phyloP scores from a whole-genome alignment of 2,888 invertebrate genomes.

The Caenorhabditis zanzibari region DNA sequence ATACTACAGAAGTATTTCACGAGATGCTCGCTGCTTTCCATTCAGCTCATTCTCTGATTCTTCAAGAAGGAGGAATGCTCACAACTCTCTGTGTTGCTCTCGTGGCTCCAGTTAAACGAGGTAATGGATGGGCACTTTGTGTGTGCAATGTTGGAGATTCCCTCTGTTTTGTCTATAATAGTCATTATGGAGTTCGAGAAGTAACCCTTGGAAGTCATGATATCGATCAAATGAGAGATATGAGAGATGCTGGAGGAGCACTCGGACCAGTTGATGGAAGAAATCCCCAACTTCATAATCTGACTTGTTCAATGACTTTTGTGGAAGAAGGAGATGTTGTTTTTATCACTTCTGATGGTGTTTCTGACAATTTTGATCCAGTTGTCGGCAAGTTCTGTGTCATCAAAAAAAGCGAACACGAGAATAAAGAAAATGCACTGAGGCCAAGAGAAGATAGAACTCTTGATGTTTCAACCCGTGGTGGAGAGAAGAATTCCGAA shows the following conservation, averaged over 20 bases:
- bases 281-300: slow-evolving; percentile 91
- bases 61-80: slow-evolving; percentile 90
- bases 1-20: slow-evolving; percentile 88
- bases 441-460: slow-evolving; percentile 69
- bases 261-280: slow-evolving; percentile 91
- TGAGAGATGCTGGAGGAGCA: slow-evolving; percentile 93
- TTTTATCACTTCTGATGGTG: slow-evolving; percentile 92
- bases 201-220: slow-evolving; percentile 87
- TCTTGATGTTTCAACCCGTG: slow-evolving; percentile 66
- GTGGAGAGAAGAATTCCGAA: slow-evolving; percentile 67
- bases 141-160: slow-evolving; percentile 94
- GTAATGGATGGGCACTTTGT: slow-evolving; percentile 87
- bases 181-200: slow-evolving; percentile 90
- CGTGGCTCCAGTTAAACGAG: slow-evolving; percentile 85
- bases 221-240: slow-evolving; percentile 90
- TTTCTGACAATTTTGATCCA: slow-evolving; percentile 94
- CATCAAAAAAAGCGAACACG: slow-evolving; percentile 76
- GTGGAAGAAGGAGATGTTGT: slow-evolving; percentile 90
- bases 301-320: slow-evolving; percentile 90
- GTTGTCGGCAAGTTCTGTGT: slow-evolving; percentile 92
- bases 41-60: slow-evolving; percentile 91
- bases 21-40: slow-evolving; percentile 90
- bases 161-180: slow-evolving; percentile 91
- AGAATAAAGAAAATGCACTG: slow-evolving; percentile 72
- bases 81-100: slow-evolving; percentile 92